These are phyloP conservation scores for Chironomus riparius DNA, from an alignment of 2,888 invertebrate species.

Conservation along the genomic window DNA sequence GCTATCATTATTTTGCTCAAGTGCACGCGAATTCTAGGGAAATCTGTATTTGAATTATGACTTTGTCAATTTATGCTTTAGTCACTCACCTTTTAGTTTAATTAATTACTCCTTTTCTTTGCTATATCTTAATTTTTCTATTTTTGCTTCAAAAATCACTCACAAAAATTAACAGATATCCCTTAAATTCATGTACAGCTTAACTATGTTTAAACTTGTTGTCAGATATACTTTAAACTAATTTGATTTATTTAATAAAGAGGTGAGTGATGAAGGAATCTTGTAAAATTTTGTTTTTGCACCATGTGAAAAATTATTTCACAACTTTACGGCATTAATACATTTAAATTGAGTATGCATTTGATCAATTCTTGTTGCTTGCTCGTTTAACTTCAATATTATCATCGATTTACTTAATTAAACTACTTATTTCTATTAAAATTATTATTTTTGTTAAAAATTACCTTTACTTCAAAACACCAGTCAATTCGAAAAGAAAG, in stretches of 20 bases:
- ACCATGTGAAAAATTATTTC: not conserved
- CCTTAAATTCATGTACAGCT: not conserved
- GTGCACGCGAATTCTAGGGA: not conserved
- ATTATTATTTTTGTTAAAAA: not conserved
- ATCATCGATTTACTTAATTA: not conserved
- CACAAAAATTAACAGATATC: not conserved
- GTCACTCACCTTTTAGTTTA: not conserved
- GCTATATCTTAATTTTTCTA: not conserved
- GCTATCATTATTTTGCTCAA: not conserved
- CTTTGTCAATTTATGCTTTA: not conserved
- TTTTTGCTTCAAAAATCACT: not conserved
- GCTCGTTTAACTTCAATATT: slow-evolving; percentile 1
- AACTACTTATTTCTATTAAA: not conserved
- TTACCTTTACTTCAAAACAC: not conserved
- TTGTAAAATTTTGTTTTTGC: not conserved
- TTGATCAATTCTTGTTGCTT: not conserved
- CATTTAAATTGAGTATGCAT: not conserved
- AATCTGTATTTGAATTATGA: not conserved
- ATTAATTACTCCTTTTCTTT: not conserved
- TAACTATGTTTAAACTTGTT: not conserved
- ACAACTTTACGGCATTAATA: not conserved
- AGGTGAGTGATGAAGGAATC: not conserved
- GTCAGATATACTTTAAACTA: not conserved
- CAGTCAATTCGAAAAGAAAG: not conserved
- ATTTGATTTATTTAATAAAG: too few species aligned